These are phyloP conservation scores for Arizona elegans DNA, from an alignment of 2,113 vertebrate genomes.

Conservation along the genomic window DNA sequence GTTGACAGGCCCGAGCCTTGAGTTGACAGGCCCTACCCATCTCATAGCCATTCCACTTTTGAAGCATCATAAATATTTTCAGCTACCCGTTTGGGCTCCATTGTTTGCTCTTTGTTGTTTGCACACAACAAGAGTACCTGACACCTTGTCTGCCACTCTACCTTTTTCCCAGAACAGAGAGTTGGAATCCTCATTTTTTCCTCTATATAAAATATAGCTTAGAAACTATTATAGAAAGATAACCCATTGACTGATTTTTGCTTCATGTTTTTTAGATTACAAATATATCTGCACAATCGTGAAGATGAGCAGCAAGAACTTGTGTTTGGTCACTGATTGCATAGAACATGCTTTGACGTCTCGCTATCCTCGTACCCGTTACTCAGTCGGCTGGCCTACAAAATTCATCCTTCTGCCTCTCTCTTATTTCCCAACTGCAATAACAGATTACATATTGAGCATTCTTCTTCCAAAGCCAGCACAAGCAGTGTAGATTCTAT, in stretches of 20 bases:
- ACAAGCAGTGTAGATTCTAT: not conserved
- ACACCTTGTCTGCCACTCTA: not conserved
- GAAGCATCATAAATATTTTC: not conserved
- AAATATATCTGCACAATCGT: accelerated
- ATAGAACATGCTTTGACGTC: conserved; percentile 72
- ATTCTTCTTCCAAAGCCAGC: accelerated
- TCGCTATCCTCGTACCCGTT: conserved; percentile 64
- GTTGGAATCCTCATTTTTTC: not conserved
- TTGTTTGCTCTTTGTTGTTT: not conserved
- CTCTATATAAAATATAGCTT: not conserved
- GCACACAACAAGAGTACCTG: not conserved
- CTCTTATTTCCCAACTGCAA: conserved; percentile 70
- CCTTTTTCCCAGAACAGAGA: not conserved
- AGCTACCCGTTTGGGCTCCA: not conserved
- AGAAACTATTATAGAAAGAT: not conserved
- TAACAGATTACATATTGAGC: conserved; percentile 65
- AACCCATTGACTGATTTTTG: not conserved
- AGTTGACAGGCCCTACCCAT: not conserved
- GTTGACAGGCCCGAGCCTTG: not conserved
- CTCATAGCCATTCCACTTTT: not conserved
- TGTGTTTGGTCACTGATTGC: conserved; percentile 67
- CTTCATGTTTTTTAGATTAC: not conserved
- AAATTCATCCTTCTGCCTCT: conserved; percentile 60
- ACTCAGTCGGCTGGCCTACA: conserved; percentile 67
- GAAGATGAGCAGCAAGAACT: conserved; percentile 1